Evolutionary conservation across 1,140 invertebrate species (phyloP).

Genomic region (Laupala kohalensis): DNA sequence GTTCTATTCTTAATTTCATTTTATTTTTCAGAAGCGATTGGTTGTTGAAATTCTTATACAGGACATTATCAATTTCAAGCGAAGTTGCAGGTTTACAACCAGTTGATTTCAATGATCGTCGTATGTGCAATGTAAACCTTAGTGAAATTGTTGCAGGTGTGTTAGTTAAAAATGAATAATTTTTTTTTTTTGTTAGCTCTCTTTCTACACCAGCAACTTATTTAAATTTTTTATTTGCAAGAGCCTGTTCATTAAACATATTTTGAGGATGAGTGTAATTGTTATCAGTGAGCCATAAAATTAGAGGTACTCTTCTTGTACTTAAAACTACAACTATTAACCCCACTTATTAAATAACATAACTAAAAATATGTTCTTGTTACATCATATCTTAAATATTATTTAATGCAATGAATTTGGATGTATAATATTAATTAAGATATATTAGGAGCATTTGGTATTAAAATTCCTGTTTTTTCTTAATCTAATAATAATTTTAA

Average conservation of each 20-base stretch:
- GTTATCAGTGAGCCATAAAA: too few species aligned
- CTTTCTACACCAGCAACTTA: not conserved
- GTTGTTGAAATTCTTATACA: conserved; percentile 53
- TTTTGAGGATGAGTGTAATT: too few species aligned
- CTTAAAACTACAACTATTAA: too few species aligned
- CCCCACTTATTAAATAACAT: too few species aligned
- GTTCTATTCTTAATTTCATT: not conserved
- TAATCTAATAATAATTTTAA: too few species aligned
- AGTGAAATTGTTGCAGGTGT: conserved; percentile 38
- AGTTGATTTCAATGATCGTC: conserved; percentile 36
- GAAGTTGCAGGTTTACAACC: conserved; percentile 47
- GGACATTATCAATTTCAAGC: conserved; percentile 41
- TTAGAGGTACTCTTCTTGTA: too few species aligned
- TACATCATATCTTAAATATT: too few species aligned
- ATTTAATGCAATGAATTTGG: too few species aligned
- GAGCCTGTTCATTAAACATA: not conserved
- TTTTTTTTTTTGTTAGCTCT: not conserved
- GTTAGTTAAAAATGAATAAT: not conserved
- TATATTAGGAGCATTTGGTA: too few species aligned
- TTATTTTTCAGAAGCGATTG: conserved; percentile 39
- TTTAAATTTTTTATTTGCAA: not conserved
- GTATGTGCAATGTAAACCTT: conserved; percentile 48
- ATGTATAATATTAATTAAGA: too few species aligned
- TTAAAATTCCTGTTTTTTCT: too few species aligned
- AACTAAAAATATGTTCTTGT: too few species aligned